A percentile compares a stretch with the other conserved stretches of the same genome.
phyloP scores from a whole-genome alignment of 2,797 vertebrate species.

The Argentina silus region DNA sequence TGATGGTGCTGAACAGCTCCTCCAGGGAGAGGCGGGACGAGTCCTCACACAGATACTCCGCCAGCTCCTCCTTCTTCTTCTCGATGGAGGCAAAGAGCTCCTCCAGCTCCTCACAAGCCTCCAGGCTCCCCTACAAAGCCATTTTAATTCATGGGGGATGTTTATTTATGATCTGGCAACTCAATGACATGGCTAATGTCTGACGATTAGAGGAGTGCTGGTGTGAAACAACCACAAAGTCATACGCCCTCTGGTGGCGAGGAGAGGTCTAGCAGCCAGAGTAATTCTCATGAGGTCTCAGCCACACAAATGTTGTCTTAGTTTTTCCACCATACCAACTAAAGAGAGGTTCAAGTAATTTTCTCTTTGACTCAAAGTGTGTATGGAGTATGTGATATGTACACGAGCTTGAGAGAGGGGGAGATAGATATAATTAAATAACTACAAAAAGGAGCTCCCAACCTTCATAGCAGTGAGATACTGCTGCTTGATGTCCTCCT shows the following conservation, averaged over 20 bases:
- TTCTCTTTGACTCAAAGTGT: too few relatives aligned
- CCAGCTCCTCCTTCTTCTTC: constrained; percentile 75
- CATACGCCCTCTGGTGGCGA: background rate
- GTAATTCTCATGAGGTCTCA: background rate
- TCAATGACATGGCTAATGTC: background rate
- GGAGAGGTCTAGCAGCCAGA: background rate
- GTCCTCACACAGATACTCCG: constrained; percentile 86
- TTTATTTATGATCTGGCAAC: background rate
- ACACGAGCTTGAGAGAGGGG: too few relatives aligned
- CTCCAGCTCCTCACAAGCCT: constrained; percentile 72
- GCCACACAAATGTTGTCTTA: background rate
- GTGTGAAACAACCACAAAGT: background rate
- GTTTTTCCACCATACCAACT: too few relatives aligned
- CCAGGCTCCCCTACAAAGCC: constrained; percentile 72
- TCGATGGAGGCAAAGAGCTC: constrained; percentile 75
- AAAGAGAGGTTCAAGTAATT: too few relatives aligned
- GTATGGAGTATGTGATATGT: too few relatives aligned
- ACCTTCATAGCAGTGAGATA: constrained; percentile 77
- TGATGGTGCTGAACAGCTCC: constrained; percentile 83
- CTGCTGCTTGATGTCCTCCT: constrained; percentile 78
- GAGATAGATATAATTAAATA: background rate
- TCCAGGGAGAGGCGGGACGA: constrained; percentile 79
- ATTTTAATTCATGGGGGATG: background rate
- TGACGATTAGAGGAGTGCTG: background rate
- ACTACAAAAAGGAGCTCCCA: background rate